Base-by-base conservation (phyloP, 23 tunicate genomes). In the Halocynthia roretzi region DNA sequence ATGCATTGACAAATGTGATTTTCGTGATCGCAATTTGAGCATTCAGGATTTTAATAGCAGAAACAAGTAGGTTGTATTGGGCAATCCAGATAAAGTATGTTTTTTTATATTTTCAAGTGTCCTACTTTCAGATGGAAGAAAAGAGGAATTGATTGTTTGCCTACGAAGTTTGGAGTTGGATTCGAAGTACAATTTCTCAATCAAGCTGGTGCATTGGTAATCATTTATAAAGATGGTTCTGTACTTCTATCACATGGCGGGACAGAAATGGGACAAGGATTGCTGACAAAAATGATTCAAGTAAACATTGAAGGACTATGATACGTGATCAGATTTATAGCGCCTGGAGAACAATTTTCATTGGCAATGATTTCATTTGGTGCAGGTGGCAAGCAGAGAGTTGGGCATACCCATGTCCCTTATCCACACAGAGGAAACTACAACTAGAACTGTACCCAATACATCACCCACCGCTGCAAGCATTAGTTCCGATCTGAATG, bases 191-290 rank as follows among this genome's bases (percentile, higher is more conserved):
- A 50, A 19, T 62, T 72, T 51, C 8, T 78, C 50, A 83, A 87
- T 79, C 98, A 93, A 57, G 98, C 80, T 64, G 98, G 98, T 15
- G 94, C 94, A 7, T 80, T 93, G 49, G 98, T 93, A 31, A 84
- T 83, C 6, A 69, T 93, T 17, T 93, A 93, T 53, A 61, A 65
- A 17, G 98, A 93, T 70, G 98, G 98, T 22, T 72, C 88, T 9
- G 98, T 93, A 21, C 61, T 87, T 10, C 74, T 93, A 53, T 76
- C 89, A 9, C 98, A 93, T 71, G 98, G 98, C 58, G 98, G 98
- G 4, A 80, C 85, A 7, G 98, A 93, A 55, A 93, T 93, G 98
- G 98, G 98, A 11, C 98, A 93, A 80, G 98, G 98, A 8, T 65
- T 93, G 54, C 88, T 87, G 77, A 93, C 98, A 6, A 93, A 93